These are phyloP conservation scores for Brachypteracias leptosomus DNA, from an alignment of 2,113 vertebrate genomes.

Conservation along the genomic window DNA sequence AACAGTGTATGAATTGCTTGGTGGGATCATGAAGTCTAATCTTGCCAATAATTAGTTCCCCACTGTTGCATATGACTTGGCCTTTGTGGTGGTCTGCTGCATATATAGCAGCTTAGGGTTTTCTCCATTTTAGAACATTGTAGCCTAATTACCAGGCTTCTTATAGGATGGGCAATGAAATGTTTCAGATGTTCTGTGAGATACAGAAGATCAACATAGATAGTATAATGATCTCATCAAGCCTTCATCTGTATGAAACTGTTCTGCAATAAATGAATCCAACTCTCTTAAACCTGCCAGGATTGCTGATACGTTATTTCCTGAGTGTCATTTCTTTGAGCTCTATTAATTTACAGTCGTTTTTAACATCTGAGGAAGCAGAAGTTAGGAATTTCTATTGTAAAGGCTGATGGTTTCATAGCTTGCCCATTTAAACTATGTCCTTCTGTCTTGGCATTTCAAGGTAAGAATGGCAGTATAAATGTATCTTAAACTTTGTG, in stretches of 20 bases:
- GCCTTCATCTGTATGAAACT: neutral
- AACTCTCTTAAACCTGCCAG: neutral
- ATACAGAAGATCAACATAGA: neutral
- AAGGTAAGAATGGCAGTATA: neutral
- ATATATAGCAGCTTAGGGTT: neutral
- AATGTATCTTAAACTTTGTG: neutral
- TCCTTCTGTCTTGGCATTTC: neutral
- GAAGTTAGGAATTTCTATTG: neutral
- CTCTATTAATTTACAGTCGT: neutral
- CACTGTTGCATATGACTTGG: neutral
- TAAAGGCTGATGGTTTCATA: neutral
- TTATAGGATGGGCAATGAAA: neutral
- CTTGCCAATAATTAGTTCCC: slow-evolving; percentile 2
- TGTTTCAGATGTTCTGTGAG: neutral
- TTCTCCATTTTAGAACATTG: neutral
- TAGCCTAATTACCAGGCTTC: slow-evolving; percentile 9
- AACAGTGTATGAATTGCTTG: neutral
- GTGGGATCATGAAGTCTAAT: neutral
- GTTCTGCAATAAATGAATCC: neutral
- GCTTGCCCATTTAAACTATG: neutral
- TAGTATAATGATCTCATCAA: neutral
- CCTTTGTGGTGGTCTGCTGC: neutral
- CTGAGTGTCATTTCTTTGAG: neutral
- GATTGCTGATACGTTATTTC: neutral
- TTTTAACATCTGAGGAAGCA: neutral